Evolutionary conservation across 2,113 vertebrate genomes (phyloP), one percentile per base, ranked within the genome.

Genomic region (Turdus rufiventris): DNA sequence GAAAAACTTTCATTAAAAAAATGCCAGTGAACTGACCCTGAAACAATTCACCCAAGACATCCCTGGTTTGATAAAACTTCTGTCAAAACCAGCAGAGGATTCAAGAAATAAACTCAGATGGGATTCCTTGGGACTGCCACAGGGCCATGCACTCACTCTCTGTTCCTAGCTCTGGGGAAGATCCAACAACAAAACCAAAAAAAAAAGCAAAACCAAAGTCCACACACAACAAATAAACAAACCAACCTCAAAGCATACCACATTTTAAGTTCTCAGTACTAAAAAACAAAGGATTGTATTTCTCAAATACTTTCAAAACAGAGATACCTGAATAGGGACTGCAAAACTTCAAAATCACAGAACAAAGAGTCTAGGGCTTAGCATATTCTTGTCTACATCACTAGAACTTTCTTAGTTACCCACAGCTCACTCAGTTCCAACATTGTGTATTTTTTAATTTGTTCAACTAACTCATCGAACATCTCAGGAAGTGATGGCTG

Each of bases 1-100:
- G 42, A 54, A 90, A 85, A 76, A 26, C 8, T 70, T 73, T 82
- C 50, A 85, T 90, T 90, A 20, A 80, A 88, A 88, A 95, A 91
- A 83, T 54, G 18, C 58, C 67, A 47, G 3, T 58, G 81, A 73
- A 62, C 18, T 80, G 71, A 80, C 67, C 74, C 67, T 36, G 34
- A 71, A 92, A 87, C 10, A 42, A 65, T 90, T 88, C 33, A 50
- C 15, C 73, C 67, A 58, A 80, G 58, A 80, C 38, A 75, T 67
- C 8, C 21, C 15, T 54, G 18, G 19, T 51, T 42, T 40, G 17
- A 60, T 60, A 53, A 77, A 87, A 72, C 12, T 74, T 78, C 16
- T 63, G 20, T 60, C 61, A 87, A 95, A 94, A 74, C 7, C 24
- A 79, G 48, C 5, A 67, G n/a, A 82, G 34, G 16, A 43, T 40